Base-by-base conservation (phyloP, 2,113 vertebrate species). In the Percopsis transmontana region DNA sequence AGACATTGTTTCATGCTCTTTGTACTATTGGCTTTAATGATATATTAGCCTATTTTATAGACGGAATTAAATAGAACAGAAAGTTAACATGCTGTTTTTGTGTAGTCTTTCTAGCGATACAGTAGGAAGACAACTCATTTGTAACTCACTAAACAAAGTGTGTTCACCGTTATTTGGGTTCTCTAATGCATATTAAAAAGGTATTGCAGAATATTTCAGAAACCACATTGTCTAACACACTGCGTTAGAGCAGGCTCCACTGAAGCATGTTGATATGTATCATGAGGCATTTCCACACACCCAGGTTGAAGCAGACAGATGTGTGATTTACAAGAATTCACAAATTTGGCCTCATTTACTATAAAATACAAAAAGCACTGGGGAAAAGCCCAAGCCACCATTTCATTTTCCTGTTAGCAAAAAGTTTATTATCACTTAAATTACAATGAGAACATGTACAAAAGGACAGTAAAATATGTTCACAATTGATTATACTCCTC, bases 41-140 rank as follows among this genome's bases (percentile, higher is more conserved):
- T 69, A 80, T 85, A 81, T 80, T 89, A 89, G 87, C 83, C 77
- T 89, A 91, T 93, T 93, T 93, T 93, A 77, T 92, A 93, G 89
- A 90, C 79, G 77, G 81, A 92, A 90, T 92, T 87, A 91, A 92
- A 90, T 71, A 82, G 72, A 86, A 70, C 58, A 79, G 70, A 80
- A 76, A 75, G 8, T 72, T 72, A 72, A 21, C 47, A 62, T 41
- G 40, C 8, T 11, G 20, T 77, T 38, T 42, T 38, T 42, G 15
- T 68, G 16, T 55, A 16, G 11, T 10, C 12, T 24, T 55, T 10
- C 10, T 12, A n/a, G 21, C 5, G 4, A 6, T 16, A 33, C 15
- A 12, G 15, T 11, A 9, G 15, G 5, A 21, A 55, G 27, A 55
- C 51, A 20, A 55, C 13, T 8, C 3, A 16, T 16, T 21, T 14